Evolutionary conservation across 2,797 vertebrate genomes (phyloP).

Genomic region (Trichosurus vulpecula): DNA sequence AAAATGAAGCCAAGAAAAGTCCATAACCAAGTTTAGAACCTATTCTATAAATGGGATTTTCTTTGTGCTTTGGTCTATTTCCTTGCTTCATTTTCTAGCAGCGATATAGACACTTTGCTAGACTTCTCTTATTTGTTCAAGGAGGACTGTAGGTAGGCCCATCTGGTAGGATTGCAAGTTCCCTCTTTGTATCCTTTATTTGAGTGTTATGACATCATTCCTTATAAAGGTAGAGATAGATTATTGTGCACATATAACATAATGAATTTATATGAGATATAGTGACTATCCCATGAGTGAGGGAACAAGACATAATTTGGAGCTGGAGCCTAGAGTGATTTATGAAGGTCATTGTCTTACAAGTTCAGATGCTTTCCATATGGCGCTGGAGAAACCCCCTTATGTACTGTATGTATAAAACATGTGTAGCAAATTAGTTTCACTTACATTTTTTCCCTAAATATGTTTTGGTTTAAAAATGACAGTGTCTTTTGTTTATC

Average conservation of each 20-base stretch:
- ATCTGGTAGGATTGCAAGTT: slow-evolving; percentile 75
- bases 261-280: slow-evolving; percentile 82
- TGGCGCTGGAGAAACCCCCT: slow-evolving; percentile 82
- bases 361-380: slow-evolving; percentile 88
- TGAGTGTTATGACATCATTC: slow-evolving; percentile 84
- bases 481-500: slow-evolving; percentile 79
- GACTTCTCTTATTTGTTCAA: slow-evolving; percentile 29
- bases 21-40: background rate
- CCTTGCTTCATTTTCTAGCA: slow-evolving; percentile 46
- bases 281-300: slow-evolving; percentile 84
- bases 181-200: slow-evolving; percentile 65
- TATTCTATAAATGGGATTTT: slow-evolving; percentile 11
- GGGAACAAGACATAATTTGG: slow-evolving; percentile 85
- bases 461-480: slow-evolving; percentile 83
- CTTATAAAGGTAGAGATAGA: slow-evolving; percentile 81
- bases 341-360: slow-evolving; percentile 88
- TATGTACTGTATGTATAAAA: slow-evolving; percentile 84
- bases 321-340: slow-evolving; percentile 86
- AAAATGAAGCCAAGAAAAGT: slow-evolving; percentile 7
- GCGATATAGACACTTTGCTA: background rate
- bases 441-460: slow-evolving; percentile 79
- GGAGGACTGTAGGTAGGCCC: slow-evolving; percentile 41
- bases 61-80: slow-evolving; percentile 40
- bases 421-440: slow-evolving; percentile 86
- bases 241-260: slow-evolving; percentile 78